phyloP scores from a whole-genome alignment of 2,797 vertebrate species.

The Diglossa cyanea region DNA sequence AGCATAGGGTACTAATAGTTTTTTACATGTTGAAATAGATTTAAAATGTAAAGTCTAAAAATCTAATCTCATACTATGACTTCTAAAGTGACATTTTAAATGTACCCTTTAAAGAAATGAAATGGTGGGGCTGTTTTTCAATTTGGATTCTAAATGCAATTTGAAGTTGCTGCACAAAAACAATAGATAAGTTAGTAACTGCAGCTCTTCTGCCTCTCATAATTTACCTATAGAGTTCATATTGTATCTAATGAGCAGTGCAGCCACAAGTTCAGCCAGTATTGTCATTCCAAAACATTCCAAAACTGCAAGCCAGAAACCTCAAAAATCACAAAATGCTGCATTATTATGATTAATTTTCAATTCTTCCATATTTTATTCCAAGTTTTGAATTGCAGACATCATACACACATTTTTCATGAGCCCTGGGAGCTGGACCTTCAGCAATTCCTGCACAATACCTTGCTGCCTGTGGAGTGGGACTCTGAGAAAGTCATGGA shows the following conservation, averaged over 20 bases:
- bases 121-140: background rate
- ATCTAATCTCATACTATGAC: background rate
- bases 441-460: background rate
- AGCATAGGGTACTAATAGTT: background rate
- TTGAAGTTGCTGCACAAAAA: background rate
- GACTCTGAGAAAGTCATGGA: background rate
- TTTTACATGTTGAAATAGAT: background rate
- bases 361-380: background rate
- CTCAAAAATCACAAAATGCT: background rate
- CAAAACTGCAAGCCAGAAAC: background rate
- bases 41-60: background rate
- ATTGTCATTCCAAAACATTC: background rate
- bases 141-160: background rate
- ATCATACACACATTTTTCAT: background rate
- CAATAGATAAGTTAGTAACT: background rate
- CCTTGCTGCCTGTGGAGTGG: background rate
- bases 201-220: background rate
- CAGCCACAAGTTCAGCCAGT: background rate
- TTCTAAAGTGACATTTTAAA: background rate
- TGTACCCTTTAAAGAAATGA: background rate
- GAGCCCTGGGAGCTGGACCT: background rate
- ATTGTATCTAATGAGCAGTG: background rate
- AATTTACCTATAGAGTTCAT: background rate
- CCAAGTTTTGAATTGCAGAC: background rate
- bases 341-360: background rate